These are phyloP conservation scores for Barypeithes pellucidus DNA, from an alignment of 2,888 invertebrate species.

Conservation along the genomic window DNA sequence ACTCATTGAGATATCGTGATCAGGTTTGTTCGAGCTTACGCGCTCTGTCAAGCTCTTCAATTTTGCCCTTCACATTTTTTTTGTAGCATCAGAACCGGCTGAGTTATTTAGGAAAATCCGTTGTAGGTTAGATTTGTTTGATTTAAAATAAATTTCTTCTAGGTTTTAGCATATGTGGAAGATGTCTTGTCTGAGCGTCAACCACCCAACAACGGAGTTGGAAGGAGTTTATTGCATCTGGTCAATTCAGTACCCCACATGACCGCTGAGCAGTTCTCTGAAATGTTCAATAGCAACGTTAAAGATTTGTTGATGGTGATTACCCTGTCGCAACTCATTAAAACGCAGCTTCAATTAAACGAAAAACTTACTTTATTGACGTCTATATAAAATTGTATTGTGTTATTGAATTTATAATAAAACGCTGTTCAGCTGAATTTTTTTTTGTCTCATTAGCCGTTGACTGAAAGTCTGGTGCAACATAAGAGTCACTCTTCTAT, in stretches of 20 bases:
- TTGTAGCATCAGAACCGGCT: too few species aligned
- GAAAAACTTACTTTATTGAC: slow-evolving; percentile 94
- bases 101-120: too few species aligned
- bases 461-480: too few species aligned
- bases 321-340: slow-evolving; percentile 95
- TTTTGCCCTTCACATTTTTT: too few species aligned
- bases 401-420: neutral
- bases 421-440: neutral
- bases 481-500: too few species aligned
- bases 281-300: slow-evolving; percentile 96
- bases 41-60: too few species aligned
- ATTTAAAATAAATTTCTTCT: too few species aligned
- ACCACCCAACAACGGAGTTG: slow-evolving; percentile 88
- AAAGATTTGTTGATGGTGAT: slow-evolving; percentile 98
- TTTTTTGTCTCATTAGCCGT: too few species aligned
- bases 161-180: slow-evolving; percentile 88
- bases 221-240: slow-evolving; percentile 91
- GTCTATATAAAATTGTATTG: slow-evolving; percentile 72
- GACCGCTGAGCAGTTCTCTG: slow-evolving; percentile 90
- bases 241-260: slow-evolving; percentile 95
- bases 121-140: too few species aligned
- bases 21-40: too few species aligned
- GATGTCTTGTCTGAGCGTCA: slow-evolving; percentile 89
- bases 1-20: too few species aligned
- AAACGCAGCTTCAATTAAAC: slow-evolving; percentile 96